Evolutionary conservation across 2,113 vertebrate genomes (phyloP).

Genomic region (Paratilapia polleni): DNA sequence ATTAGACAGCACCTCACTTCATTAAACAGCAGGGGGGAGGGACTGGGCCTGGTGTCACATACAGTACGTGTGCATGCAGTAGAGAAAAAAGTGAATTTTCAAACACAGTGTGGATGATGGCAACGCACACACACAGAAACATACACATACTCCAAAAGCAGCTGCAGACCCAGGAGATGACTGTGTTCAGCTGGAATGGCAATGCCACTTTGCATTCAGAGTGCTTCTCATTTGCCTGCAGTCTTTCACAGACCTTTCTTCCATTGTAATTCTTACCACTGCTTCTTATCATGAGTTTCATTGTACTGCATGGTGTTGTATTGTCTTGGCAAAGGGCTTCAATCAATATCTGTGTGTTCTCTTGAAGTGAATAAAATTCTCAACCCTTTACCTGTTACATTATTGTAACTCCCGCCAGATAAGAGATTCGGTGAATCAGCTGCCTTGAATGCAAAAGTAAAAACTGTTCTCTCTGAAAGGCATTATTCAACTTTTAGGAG

Average conservation of each 20-base stretch:
- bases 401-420: not conserved
- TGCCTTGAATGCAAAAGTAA: not conserved
- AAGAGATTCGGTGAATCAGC: not conserved
- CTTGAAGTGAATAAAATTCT: not conserved
- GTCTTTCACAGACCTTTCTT: not conserved
- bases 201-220: constrained; percentile 37
- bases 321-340: not conserved
- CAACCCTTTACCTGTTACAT: constrained; percentile 1
- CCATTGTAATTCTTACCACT: not conserved
- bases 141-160: not conserved
- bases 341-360: constrained; percentile 5
- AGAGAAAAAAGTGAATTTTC: not conserved
- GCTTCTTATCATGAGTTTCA: not conserved
- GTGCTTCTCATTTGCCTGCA: constrained; percentile 28
- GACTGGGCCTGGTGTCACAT: not conserved
- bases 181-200: not conserved
- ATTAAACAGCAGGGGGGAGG: constrained; percentile 68
- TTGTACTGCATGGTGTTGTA: not conserved
- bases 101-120: not conserved
- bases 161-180: not conserved
- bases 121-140: not conserved
- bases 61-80: not conserved
- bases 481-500: not conserved
- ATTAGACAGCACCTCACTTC: constrained; percentile 82
- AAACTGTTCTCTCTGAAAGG: not conserved